A percentile compares a stretch with the other conserved stretches of the same genome.
These are phyloP conservation scores for Tyto alba DNA, from an alignment of 2,113 vertebrate genomes.

Conservation along the genomic window DNA sequence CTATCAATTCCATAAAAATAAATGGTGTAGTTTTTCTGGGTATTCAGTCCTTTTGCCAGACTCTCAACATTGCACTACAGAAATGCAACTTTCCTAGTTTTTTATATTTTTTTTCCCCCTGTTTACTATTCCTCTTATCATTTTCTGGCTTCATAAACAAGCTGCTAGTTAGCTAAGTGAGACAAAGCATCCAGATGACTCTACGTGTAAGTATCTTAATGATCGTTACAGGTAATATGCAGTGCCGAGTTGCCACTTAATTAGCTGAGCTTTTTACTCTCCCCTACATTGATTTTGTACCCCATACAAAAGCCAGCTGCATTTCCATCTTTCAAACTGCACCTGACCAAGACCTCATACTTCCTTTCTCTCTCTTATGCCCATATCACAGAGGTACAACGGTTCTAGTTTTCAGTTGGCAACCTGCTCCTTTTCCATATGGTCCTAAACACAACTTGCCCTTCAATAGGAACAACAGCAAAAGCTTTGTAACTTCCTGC, in stretches of 20 bases:
- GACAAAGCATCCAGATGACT: background rate
- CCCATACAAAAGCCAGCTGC: background rate
- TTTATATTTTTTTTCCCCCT: background rate
- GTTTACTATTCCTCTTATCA: background rate
- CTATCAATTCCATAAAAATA: background rate
- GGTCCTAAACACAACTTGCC: background rate
- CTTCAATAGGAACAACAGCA: background rate
- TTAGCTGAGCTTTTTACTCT: background rate
- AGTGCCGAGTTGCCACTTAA: background rate
- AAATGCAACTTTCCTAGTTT: background rate
- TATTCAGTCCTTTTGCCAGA: background rate
- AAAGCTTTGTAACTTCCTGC: background rate
- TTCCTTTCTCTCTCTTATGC: background rate
- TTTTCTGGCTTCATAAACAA: background rate
- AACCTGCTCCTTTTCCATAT: background rate
- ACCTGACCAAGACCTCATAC: background rate
- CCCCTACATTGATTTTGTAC: background rate
- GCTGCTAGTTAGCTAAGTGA: background rate
- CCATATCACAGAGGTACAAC: background rate
- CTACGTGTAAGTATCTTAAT: background rate
- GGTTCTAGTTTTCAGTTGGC: background rate
- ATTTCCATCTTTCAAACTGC: background rate
- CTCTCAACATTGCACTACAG: background rate
- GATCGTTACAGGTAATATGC: background rate
- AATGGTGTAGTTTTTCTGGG: background rate